Conservation (phyloP, 2,797 vertebrate genomes). For the Kryptolebias ocellatus region DNA sequence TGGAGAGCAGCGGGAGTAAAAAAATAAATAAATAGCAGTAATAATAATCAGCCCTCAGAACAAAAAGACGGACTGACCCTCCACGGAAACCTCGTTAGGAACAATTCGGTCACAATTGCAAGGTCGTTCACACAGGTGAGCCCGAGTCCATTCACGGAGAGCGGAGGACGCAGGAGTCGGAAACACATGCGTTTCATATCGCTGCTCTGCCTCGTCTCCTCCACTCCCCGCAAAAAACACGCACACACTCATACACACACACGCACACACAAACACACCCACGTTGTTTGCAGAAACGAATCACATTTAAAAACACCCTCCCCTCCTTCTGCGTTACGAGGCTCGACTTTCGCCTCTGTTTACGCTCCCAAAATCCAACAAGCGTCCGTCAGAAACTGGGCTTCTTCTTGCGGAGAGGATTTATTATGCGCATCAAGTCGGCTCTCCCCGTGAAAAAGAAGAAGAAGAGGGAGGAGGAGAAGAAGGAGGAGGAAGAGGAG, state of each 20-base stretch:
- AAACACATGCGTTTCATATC: conserved; percentile 70
- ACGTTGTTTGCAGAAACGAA: conserved; percentile 73
- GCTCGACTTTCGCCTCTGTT: conserved; percentile 51
- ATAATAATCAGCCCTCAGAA: conserved; percentile 61
- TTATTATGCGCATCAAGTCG: conserved; percentile 77
- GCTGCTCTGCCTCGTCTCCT: conserved; percentile 56
- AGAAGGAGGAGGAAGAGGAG: conserved; percentile 17
- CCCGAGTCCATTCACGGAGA: conserved; percentile 53
- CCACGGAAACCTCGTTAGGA: conserved; percentile 67
- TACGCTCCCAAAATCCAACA: conserved; percentile 51
- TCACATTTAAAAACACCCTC: conserved; percentile 66
- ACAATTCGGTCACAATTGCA: conserved; percentile 63
- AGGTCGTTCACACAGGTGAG: conserved; percentile 78
- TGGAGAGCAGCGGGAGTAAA: conserved; percentile 57
- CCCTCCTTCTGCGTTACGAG: conserved; percentile 21
- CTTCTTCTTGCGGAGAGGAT: conserved; percentile 63
- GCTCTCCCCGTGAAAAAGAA: conserved; percentile 44
- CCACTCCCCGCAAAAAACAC: conserved; percentile 60
- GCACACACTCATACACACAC: conserved; percentile 17
- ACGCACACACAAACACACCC: conserved; percentile 63
- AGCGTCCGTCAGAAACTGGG: conserved; percentile 42
- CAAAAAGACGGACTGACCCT: conserved; percentile 59
- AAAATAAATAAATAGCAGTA: conserved; percentile 17
- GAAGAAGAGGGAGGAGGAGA: conserved; percentile 49
- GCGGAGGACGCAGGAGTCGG: conserved; percentile 47